These are phyloP conservation scores for Ptilonorhynchus violaceus DNA, from an alignment of 2,113 vertebrate genomes.

Conservation along the genomic window DNA sequence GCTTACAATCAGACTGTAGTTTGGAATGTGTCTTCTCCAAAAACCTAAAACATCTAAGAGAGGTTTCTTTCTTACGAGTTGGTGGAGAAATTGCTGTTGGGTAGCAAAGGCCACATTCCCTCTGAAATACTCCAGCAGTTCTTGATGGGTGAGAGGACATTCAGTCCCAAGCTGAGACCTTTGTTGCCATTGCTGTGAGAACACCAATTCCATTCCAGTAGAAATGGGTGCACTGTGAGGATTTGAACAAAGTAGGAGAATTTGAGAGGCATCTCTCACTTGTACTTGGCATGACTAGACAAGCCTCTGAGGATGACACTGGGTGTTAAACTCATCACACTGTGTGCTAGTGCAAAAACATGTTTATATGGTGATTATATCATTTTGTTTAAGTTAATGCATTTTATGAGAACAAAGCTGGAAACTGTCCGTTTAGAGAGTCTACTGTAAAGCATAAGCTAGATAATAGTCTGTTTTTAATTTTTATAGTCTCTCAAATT, in stretches of 20 bases:
- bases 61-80: neutral
- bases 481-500: neutral
- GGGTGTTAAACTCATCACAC: neutral
- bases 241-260: neutral
- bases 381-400: neutral
- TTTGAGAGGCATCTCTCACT: neutral
- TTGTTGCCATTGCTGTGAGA: neutral
- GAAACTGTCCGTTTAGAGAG: neutral
- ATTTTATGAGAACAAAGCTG: neutral
- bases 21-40: neutral
- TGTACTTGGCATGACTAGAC: neutral
- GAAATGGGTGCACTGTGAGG: neutral
- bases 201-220: neutral
- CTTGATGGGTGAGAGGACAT: neutral
- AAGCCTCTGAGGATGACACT: neutral
- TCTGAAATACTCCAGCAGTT: neutral
- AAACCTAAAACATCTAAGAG: neutral
- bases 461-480: neutral
- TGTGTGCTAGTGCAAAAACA: neutral
- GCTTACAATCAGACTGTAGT: neutral
- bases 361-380: neutral
- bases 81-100: neutral
- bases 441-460: neutral
- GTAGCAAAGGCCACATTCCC: neutral
- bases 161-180: neutral